Evolutionary conservation across 2,888 invertebrate species (phyloP), one percentile per base, ranked within the genome.

Genomic region (Scrobipalpa costella): DNA sequence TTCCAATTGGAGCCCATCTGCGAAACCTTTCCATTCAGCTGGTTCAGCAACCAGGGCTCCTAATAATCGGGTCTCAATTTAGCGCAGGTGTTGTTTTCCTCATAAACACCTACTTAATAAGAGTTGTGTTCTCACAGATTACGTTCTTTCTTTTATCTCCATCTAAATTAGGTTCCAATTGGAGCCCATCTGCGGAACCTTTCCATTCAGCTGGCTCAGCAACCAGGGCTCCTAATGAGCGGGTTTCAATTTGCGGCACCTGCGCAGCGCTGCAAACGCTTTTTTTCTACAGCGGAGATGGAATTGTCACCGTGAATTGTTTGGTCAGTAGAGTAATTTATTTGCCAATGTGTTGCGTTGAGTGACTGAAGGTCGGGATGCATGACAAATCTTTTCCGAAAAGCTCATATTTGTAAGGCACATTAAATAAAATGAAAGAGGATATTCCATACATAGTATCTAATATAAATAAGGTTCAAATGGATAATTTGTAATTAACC

Each of bases 241-340:
- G 55, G 55, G 55, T 55, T 55, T 55, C 55, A 55, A 55, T 55
- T 33, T 33, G 27, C 19, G 9, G 50, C 50, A 50, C 50, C 50
- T 50, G 50, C 50, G 11, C 50, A 15, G 9, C 50, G 21, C 33
- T 55, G 15, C 55, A 55, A 3, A 6, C 7, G 33, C 33, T 55
- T 55, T 55, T n/a, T 34, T 34, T 34, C 34, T n/a, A 13, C 7
- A n/a, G 13, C 27, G 33, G 8, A 55, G 17, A 15, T 55, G 34
- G 15, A 55, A 55, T 55, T 55, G 55, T 55, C 52, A 52, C 52
- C 19, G 15, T 33, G 55, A 34, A 55, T 55, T 55, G 55, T n/a
- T 55, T 55, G 15, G 34, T 13, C n/a, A 27, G n/a, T 8, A 8
- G 55, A 52, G 33, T 34, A 34, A 34, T 34, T 55, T 52, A 52